Evolutionary conservation across 2,113 vertebrate genomes (phyloP).

Genomic region (Carassius auratus): DNA sequence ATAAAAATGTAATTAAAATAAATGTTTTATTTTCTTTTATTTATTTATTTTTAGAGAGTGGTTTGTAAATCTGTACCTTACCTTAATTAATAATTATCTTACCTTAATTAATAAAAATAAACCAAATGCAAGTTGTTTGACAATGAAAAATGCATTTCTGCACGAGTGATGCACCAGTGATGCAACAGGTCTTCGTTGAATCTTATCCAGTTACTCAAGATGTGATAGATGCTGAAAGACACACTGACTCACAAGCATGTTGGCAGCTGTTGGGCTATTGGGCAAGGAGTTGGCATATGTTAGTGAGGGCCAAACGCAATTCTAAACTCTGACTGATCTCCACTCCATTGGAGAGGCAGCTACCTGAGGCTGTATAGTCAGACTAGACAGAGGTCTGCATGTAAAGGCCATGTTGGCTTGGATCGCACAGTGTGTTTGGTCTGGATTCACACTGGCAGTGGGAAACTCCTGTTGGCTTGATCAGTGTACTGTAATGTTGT

Average conservation of each 20-base stretch:
- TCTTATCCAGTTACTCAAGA: not conserved
- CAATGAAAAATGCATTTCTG: not conserved
- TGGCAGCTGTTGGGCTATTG: constrained; percentile 7
- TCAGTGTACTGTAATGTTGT: not conserved
- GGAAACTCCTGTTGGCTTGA: not conserved
- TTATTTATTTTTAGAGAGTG: too few relatives aligned
- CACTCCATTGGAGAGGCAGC: not conserved
- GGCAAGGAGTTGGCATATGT: not conserved
- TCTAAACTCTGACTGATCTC: constrained; percentile 6
- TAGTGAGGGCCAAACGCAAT: not conserved
- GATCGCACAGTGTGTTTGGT: not conserved
- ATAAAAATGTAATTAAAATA: too few relatives aligned
- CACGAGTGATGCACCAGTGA: not conserved
- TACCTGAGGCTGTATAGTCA: constrained; percentile 18
- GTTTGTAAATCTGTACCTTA: too few relatives aligned
- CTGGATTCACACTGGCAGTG: not conserved
- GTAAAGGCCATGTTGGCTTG: not conserved
- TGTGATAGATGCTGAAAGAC: not conserved
- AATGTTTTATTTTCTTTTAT: too few relatives aligned
- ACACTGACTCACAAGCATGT: not conserved
- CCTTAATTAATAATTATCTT: too few relatives aligned
- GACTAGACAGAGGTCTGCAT: not conserved
- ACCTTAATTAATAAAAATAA: too few relatives aligned
- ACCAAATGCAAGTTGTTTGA: not conserved
- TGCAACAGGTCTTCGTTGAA: not conserved